phyloP scores from a whole-genome alignment of 2,888 invertebrate species.

The Flabesymbios commensalis region DNA sequence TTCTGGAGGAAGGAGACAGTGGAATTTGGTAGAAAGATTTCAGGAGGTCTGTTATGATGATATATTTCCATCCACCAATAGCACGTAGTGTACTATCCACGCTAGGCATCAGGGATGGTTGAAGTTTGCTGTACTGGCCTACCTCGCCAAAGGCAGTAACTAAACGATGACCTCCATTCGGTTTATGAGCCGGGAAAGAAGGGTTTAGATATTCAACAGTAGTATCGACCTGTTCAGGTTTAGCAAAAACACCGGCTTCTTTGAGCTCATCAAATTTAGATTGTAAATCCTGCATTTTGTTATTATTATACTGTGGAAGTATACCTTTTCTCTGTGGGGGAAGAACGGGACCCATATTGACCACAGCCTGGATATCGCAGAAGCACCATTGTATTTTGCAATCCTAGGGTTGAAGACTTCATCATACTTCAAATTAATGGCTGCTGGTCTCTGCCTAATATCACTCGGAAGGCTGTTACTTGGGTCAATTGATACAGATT shows the following conservation, averaged over 20 bases:
- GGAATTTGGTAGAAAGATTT: slow-evolving; percentile 39
- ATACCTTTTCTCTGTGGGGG: slow-evolving; percentile 13
- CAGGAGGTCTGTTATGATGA: slow-evolving; percentile 31
- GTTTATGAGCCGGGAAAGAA: slow-evolving; percentile 5
- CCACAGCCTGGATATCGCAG: slow-evolving; percentile 4
- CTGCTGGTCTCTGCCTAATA: neutral
- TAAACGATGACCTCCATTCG: slow-evolving; percentile 5
- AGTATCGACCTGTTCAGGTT: slow-evolving; percentile 4
- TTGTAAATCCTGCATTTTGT: neutral
- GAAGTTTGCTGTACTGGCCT: slow-evolving; percentile 10
- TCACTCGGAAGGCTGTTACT: neutral
- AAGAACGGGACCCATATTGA: slow-evolving; percentile 9
- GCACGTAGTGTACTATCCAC: slow-evolving; percentile 24
- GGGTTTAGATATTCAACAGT: slow-evolving; percentile 7
- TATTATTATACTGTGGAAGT: slow-evolving; percentile 8
- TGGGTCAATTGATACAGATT: slow-evolving; percentile 1
- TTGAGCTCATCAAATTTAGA: slow-evolving; percentile 11
- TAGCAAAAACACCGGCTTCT: slow-evolving; percentile 5
- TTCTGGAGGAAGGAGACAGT: slow-evolving; percentile 33
- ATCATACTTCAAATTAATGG: slow-evolving; percentile 1
- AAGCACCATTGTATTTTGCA: slow-evolving; percentile 6
- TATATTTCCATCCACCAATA: slow-evolving; percentile 36
- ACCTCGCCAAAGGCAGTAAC: slow-evolving; percentile 11
- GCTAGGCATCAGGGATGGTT: slow-evolving; percentile 16
- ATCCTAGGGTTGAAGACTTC: neutral